These are phyloP conservation scores for Drosophila ohnishii DNA, from an alignment of 1,140 invertebrate species.

Conservation along the genomic window DNA sequence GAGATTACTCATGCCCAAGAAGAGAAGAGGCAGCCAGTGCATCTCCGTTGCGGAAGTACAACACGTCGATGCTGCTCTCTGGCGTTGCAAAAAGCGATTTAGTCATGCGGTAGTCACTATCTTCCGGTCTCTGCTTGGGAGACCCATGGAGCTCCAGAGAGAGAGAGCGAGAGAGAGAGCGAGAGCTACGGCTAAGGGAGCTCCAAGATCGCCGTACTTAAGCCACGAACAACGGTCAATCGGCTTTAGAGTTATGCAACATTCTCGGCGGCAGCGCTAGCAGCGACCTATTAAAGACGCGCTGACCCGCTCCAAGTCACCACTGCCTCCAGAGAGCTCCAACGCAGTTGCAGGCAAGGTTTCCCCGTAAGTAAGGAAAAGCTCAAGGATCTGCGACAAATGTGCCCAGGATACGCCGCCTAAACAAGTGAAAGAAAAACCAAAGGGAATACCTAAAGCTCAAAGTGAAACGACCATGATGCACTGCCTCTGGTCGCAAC, in stretches of 20 bases:
- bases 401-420: neutral
- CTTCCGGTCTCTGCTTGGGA: constrained; percentile 50
- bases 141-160: constrained; percentile 30
- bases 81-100: constrained; percentile 12
- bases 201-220: constrained; percentile 38
- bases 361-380: neutral
- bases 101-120: constrained; percentile 33
- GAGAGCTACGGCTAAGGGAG: neutral
- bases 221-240: constrained; percentile 47
- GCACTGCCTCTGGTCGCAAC: constrained; percentile 54
- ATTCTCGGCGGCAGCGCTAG: constrained; percentile 43
- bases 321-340: constrained; percentile 31
- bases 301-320: constrained; percentile 43
- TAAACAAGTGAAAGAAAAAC: neutral
- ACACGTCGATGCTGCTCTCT: constrained; percentile 3
- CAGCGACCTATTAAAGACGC: constrained; percentile 64
- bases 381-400: constrained; percentile 13
- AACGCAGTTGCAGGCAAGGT: constrained; percentile 19
- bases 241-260: constrained; percentile 68
- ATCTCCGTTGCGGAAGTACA: constrained; percentile 38
- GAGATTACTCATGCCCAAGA: constrained; percentile 29
- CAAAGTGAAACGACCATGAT: constrained; percentile 35
- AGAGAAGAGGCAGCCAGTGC: neutral
- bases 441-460: neutral
- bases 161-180: neutral